Evolutionary conservation across 2,113 vertebrate genomes (phyloP).

Genomic region (Grammomys surdaster): DNA sequence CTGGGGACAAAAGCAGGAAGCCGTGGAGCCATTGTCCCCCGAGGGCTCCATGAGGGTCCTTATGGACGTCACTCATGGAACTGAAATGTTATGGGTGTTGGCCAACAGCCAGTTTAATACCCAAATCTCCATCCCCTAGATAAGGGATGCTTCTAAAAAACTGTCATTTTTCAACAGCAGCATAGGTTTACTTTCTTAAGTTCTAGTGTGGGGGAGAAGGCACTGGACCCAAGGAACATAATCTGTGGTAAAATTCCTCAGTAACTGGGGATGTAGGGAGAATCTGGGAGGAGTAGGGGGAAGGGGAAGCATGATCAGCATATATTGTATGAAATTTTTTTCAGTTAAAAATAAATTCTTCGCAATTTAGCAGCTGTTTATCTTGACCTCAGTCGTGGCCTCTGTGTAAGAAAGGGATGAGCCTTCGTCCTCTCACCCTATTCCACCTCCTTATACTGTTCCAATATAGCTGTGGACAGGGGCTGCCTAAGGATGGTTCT

Average conservation of each 20-base stretch:
- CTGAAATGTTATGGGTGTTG: not conserved
- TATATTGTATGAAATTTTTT: not conserved
- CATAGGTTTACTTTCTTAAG: not conserved
- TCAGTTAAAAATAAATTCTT: not conserved
- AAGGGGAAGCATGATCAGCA: not conserved
- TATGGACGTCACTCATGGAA: not conserved
- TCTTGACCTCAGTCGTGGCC: not conserved
- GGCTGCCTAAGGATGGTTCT: not conserved
- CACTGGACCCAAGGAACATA: not conserved
- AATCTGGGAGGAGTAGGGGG: not conserved
- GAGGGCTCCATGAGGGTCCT: not conserved
- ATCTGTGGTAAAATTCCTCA: not conserved
- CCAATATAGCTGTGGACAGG: not conserved
- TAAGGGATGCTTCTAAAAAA: not conserved
- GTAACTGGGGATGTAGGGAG: not conserved
- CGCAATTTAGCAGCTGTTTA: not conserved
- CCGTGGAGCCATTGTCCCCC: not conserved
- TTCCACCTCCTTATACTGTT: not conserved
- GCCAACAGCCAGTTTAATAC: not conserved
- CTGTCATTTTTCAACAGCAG: not conserved
- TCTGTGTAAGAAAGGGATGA: not conserved
- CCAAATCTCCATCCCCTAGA: not conserved
- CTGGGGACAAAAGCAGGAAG: slow-evolving; percentile 29
- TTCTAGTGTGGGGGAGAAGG: rapidly evolving
- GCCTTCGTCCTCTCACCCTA: not conserved